phyloP scores from a whole-genome alignment of 2,888 invertebrate species.

The Axea sp. region DNA sequence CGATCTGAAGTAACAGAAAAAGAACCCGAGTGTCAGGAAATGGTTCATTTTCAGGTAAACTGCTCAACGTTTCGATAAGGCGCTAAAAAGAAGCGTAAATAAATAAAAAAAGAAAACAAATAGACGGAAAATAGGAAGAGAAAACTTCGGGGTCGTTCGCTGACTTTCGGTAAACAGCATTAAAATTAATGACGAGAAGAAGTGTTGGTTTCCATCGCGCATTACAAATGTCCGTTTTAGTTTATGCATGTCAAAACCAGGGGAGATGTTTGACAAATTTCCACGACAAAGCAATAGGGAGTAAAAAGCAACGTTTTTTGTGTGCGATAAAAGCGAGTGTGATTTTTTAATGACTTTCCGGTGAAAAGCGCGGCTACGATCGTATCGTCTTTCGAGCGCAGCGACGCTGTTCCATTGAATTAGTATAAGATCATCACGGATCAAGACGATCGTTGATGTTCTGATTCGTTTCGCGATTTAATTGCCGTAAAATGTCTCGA shows the following conservation, averaged over 20 bases:
- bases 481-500: too few species aligned
- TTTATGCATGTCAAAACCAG: constrained; percentile 34
- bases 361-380: constrained; percentile 11
- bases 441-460: neutral
- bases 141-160: constrained; percentile 2
- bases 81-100: neutral
- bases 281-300: constrained; percentile 13
- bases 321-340: constrained; percentile 17
- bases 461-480: neutral
- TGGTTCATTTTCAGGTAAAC: constrained; percentile 10
- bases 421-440: too few species aligned
- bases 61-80: too few species aligned
- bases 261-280: constrained; percentile 38
- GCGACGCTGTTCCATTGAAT: constrained; percentile 60
- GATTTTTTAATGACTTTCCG: constrained; percentile 39
- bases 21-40: too few species aligned
- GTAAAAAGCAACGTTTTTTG: constrained; percentile 13
- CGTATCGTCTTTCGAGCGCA: too few species aligned
- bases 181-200: constrained; percentile 38
- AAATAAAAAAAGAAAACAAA: constrained; percentile 16
- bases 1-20: too few species aligned
- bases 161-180: constrained; percentile 52
- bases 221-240: constrained; percentile 30
- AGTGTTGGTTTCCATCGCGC: constrained; percentile 10
- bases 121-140: too few species aligned